These are phyloP conservation scores for Coleophora flavipennella DNA, from an alignment of 2,888 invertebrate species.

Conservation along the genomic window DNA sequence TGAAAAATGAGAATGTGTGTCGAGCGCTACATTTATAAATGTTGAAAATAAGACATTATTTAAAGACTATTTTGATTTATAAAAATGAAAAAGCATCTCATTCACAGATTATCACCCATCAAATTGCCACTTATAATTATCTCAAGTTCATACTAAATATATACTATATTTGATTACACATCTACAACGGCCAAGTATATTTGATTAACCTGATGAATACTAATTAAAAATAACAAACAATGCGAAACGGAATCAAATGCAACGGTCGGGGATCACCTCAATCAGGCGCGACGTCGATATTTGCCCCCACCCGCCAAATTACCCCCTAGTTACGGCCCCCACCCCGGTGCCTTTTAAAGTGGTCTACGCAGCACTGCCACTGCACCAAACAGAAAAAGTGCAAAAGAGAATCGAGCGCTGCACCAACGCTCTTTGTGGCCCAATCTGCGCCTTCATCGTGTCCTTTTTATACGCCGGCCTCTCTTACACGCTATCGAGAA, in stretches of 20 bases:
- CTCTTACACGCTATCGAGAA: constrained; percentile 67
- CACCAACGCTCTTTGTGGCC: constrained; percentile 72
- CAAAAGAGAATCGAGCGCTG: constrained; percentile 58
- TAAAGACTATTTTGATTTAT: no score
- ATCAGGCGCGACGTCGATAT: constrained; percentile 68
- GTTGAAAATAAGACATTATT: no score
- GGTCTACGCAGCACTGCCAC: constrained; percentile 67
- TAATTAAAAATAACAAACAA: constrained; percentile 46
- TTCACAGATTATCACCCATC: no score
- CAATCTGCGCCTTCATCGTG: constrained; percentile 66
- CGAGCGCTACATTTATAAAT: background rate
- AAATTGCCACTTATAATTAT: no score
- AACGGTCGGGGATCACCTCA: constrained; percentile 64
- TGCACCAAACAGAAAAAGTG: constrained; percentile 69
- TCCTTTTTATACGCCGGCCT: constrained; percentile 62
- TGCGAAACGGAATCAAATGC: constrained; percentile 54
- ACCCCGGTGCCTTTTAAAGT: constrained; percentile 69
- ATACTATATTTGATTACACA: background rate
- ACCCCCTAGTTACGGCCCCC: constrained; percentile 68
- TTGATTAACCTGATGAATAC: constrained; percentile 19
- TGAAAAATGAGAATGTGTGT: background rate
- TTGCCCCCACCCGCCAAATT: constrained; percentile 68
- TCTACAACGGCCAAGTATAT: background rate
- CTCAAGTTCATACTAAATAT: no score
- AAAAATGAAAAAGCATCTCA: no score